Conservation (phyloP, 1,140 invertebrate genomes). For the Lepidurus arcticus region DNA sequence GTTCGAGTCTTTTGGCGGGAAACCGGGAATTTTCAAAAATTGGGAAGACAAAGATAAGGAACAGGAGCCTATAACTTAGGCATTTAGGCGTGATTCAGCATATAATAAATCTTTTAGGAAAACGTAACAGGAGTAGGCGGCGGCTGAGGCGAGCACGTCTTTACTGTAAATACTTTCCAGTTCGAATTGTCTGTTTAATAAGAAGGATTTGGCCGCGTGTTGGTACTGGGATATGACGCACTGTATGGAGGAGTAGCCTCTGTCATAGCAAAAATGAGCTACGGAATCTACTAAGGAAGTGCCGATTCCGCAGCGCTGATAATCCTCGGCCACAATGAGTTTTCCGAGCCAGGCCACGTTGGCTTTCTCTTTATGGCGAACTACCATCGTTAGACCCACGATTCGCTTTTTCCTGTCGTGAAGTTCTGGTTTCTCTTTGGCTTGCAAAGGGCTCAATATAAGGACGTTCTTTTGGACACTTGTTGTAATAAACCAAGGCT, state of each 20-base stretch:
- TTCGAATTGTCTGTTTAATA: not conserved
- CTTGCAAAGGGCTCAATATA: not conserved
- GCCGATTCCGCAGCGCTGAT: not conserved
- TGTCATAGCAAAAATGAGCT: not conserved
- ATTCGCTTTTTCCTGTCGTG: not conserved
- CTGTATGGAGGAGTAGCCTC: not conserved
- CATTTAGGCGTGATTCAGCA: not conserved
- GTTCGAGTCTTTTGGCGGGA: not conserved
- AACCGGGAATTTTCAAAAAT: not conserved
- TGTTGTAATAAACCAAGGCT: not conserved
- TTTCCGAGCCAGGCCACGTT: not conserved
- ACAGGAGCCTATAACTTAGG: not conserved
- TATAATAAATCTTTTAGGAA: not conserved
- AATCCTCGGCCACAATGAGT: not conserved
- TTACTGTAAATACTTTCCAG: constrained; percentile 1
- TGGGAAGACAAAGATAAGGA: not conserved
- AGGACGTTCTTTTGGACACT: not conserved
- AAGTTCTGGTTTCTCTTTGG: not conserved
- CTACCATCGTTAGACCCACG: not conserved
- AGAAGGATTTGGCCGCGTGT: not conserved
- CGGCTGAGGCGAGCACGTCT: not conserved
- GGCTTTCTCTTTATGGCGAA: not conserved
- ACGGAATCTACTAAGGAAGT: not conserved
- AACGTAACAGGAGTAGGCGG: not conserved
- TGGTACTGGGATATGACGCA: not conserved